Evolutionary conservation across 35 echinoderm and acorn worm species (phyloP), one percentile per base, ranked within the genome.

Genomic region (Lytechinus variegatus): DNA sequence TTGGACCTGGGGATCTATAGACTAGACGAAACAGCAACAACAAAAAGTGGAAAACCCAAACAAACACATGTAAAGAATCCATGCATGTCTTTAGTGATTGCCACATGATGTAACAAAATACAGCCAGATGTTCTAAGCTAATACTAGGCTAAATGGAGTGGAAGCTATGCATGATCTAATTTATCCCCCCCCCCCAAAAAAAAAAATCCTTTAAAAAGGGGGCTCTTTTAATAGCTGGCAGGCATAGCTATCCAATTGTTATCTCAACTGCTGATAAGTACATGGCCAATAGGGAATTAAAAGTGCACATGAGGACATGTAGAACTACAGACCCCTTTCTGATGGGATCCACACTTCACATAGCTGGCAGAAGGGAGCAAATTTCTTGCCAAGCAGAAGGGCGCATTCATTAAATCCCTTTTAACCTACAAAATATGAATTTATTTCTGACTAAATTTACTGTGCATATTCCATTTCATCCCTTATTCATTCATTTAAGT

Each of bases 241-340:
- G 66, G 66, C 66, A 79, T 7, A 79, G 6, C 66, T 79, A 79
- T 79, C 66, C 66, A 79, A 79, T 79, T 79, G 66, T 79, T 79
- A 4, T 79, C 66, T 79, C 66, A 79, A 79, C 66, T 79, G 66
- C 66, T 79, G 66, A 79, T 79, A 79, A 79, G 66, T 79, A 79
- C 21, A n/a, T 8, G 19, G 21, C 19, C 66, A 24, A 16, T 4
- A 79, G 66, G 19, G 3, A 24, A 24, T 79, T 79, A 79, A 79
- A 79, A 79, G 66, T 79, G 66, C 66, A 79, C 24, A 16, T 79
- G 19, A 24, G 66, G 66, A n/a, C 66, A 79, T 79, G 14, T 1
- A 79, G 33, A 44, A 44, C 33, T 44, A 44, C 33, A 44, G 33
- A 44, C 33, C 33, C 33, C 33, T 44, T 44, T 44, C 33, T 44